phyloP scores from a whole-genome alignment of 2,797 vertebrate species.

The Varecia variegata region DNA sequence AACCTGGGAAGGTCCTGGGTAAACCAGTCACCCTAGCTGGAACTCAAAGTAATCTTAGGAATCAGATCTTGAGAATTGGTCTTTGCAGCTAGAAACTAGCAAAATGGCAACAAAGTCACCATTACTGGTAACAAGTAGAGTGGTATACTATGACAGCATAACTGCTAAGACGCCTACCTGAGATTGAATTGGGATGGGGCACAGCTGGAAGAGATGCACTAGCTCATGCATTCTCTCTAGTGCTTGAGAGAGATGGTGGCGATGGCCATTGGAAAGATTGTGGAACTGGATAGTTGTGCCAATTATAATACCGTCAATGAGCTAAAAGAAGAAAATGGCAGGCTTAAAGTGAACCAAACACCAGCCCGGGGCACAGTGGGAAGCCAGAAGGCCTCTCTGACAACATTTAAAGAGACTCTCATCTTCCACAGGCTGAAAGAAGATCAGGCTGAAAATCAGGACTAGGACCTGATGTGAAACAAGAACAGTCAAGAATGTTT shows the following conservation, averaged over 20 bases:
- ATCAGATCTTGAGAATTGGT: neutral
- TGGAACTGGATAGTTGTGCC: neutral
- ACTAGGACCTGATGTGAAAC: neutral
- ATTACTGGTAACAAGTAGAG: neutral
- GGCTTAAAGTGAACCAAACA: neutral
- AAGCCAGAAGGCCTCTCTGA: neutral
- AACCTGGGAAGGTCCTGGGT: neutral
- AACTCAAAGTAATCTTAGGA: neutral
- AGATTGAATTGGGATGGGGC: neutral
- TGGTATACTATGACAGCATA: neutral
- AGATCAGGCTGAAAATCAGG: neutral
- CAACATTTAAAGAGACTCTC: neutral
- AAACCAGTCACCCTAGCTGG: neutral
- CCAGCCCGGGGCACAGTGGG: neutral
- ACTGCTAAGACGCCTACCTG: neutral
- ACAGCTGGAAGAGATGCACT: neutral
- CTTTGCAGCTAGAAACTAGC: neutral
- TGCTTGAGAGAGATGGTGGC: neutral
- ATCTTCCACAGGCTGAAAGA: neutral
- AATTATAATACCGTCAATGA: neutral
- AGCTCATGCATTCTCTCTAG: neutral
- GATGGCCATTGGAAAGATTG: neutral
- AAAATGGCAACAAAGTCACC: neutral
- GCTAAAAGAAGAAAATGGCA: neutral
- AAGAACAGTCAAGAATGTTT: neutral